Conservation (phyloP, 2,113 vertebrate species). For the Cairina moschata region DNA sequence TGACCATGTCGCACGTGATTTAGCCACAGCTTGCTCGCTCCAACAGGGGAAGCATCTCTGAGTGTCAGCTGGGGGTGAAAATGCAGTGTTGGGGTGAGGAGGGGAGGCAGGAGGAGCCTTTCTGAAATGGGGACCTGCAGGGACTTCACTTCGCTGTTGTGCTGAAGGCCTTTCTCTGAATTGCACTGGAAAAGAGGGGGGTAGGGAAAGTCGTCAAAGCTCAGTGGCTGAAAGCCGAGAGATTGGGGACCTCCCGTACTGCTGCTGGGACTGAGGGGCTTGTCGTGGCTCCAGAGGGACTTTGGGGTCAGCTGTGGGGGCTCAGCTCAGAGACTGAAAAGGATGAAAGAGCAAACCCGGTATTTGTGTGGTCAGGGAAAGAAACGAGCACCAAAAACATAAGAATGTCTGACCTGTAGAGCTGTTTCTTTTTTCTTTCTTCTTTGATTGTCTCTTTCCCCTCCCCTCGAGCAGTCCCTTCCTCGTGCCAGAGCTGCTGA, state of each 20-base stretch:
- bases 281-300: background rate
- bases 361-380: background rate
- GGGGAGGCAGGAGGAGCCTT: background rate
- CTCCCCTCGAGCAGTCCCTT: background rate
- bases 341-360: background rate
- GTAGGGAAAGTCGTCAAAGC: background rate
- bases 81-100: background rate
- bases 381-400: background rate
- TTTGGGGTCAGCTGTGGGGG: background rate
- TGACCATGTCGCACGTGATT: background rate
- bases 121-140: background rate
- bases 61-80: conserved; percentile 24
- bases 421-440: background rate
- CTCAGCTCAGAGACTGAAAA: background rate
- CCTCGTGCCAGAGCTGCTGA: rapidly evolving
- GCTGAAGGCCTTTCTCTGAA: background rate
- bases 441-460: background rate
- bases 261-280: background rate
- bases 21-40: background rate
- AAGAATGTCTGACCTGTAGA: background rate
- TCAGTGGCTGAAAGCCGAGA: background rate
- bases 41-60: background rate
- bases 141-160: background rate
- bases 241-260: rapidly evolving
- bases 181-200: background rate